Percentiles rank a stretch among this genome's conserved stretches.
Conservation (phyloP, 2,113 vertebrate species). For the Rhynchomys soricoides region DNA sequence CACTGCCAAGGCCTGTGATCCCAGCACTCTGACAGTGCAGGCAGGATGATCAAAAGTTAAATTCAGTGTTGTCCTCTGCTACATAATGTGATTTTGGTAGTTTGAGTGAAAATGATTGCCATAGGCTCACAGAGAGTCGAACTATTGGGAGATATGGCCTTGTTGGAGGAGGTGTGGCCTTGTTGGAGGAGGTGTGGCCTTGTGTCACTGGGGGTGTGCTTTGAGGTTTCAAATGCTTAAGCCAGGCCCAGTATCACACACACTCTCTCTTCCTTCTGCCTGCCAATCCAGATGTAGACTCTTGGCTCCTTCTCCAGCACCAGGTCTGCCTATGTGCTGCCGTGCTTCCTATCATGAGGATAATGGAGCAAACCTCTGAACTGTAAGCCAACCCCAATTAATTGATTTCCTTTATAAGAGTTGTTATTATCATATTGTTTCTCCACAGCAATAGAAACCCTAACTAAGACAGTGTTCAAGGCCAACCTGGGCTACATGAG, state of each 20-base stretch:
- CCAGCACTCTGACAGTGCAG: not conserved
- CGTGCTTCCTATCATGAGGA: not conserved
- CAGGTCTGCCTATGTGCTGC: not conserved
- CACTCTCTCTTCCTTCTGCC: not conserved
- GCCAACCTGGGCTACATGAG: not conserved
- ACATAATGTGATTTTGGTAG: not conserved
- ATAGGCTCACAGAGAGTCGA: not conserved
- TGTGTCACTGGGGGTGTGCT: not conserved
- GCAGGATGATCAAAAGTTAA: not conserved
- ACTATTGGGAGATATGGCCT: not conserved
- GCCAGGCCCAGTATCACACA: not conserved
- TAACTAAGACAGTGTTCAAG: not conserved
- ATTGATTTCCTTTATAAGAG: not conserved
- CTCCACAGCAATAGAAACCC: not conserved
- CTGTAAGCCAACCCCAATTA: not conserved
- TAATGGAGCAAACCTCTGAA: not conserved
- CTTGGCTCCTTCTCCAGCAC: not conserved
- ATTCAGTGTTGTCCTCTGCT: not conserved
- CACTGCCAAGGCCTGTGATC: not conserved
- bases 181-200: not conserved
- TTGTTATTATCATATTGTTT: not conserved
- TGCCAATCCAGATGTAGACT: not conserved
- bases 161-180: not conserved
- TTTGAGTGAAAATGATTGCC: not conserved
- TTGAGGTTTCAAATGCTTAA: not conserved